phyloP scores from a whole-genome alignment of 2,888 invertebrate genomes.

The Cremastinae sp. region DNA sequence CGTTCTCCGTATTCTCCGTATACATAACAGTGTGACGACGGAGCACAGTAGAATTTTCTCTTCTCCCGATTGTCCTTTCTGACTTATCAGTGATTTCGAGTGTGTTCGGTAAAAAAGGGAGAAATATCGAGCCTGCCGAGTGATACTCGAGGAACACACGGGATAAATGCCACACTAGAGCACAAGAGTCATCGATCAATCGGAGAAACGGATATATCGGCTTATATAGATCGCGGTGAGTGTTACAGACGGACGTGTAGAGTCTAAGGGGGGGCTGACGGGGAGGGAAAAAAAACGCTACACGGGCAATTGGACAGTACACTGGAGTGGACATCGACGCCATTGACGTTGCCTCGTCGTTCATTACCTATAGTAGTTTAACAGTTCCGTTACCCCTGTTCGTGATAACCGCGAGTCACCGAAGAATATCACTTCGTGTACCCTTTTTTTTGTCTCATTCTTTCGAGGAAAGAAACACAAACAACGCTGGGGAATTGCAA shows the following conservation, averaged over 20 bases:
- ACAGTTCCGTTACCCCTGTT: constrained; percentile 69
- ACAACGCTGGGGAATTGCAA: no score
- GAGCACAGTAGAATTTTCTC: no score
- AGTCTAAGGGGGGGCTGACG: neutral
- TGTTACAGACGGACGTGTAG: neutral
- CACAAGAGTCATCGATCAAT: constrained; percentile 22
- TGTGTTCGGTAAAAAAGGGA: neutral
- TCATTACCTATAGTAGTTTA: constrained; percentile 38
- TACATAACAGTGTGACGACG: no score
- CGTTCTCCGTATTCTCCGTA: no score
- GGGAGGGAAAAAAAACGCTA: constrained; percentile 19
- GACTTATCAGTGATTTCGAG: neutral
- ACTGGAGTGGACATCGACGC: constrained; percentile 59
- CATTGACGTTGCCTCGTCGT: constrained; percentile 57
- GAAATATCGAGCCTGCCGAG: neutral
- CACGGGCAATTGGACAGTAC: constrained; percentile 57
- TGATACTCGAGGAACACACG: constrained; percentile 1
- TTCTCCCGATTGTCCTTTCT: no score
- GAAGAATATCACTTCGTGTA: neutral
- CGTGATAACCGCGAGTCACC: constrained; percentile 61
- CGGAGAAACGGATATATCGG: constrained; percentile 26
- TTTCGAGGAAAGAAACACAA: no score
- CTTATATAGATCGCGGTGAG: constrained; percentile 39
- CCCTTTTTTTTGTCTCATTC: no score
- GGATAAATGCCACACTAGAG: constrained; percentile 21